These are phyloP conservation scores for Drosophila oshimai DNA, from an alignment of 1,140 invertebrate species.

Conservation along the genomic window DNA sequence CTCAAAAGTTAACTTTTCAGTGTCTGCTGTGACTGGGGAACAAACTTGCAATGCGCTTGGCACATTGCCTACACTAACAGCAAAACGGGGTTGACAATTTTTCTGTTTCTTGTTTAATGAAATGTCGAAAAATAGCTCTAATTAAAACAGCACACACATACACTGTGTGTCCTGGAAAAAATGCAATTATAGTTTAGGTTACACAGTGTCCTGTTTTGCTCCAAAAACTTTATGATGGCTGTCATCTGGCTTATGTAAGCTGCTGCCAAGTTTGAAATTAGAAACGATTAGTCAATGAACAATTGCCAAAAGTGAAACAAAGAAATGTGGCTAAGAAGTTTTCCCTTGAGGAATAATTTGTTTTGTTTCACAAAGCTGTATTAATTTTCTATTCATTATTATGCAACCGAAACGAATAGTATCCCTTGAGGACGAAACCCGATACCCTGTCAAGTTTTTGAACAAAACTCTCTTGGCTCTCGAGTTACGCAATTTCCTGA, in stretches of 20 bases:
- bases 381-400: background rate
- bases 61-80: slow-evolving; percentile 56
- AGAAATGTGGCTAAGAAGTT: slow-evolving; percentile 2
- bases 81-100: slow-evolving; percentile 27
- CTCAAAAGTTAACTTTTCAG: slow-evolving; percentile 56
- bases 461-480: slow-evolving; percentile 28
- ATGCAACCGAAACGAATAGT: background rate
- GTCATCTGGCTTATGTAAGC: slow-evolving; percentile 51
- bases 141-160: slow-evolving; percentile 64
- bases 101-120: slow-evolving; percentile 29
- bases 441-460: slow-evolving; percentile 29
- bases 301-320: slow-evolving; percentile 10
- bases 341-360: background rate
- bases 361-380: background rate
- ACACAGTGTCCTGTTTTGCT: slow-evolving; percentile 14
- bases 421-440: slow-evolving; percentile 2
- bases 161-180: slow-evolving; percentile 18
- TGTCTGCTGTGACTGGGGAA: slow-evolving; percentile 14
- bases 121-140: slow-evolving; percentile 69
- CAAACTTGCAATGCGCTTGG: slow-evolving; percentile 46
- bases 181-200: slow-evolving; percentile 31
- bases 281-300: slow-evolving; percentile 30
- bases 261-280: slow-evolving; percentile 27
- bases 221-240: slow-evolving; percentile 54
- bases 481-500: slow-evolving; percentile 70